phyloP scores from a whole-genome alignment of 2,888 invertebrate genomes.

The Clostera curtula region DNA sequence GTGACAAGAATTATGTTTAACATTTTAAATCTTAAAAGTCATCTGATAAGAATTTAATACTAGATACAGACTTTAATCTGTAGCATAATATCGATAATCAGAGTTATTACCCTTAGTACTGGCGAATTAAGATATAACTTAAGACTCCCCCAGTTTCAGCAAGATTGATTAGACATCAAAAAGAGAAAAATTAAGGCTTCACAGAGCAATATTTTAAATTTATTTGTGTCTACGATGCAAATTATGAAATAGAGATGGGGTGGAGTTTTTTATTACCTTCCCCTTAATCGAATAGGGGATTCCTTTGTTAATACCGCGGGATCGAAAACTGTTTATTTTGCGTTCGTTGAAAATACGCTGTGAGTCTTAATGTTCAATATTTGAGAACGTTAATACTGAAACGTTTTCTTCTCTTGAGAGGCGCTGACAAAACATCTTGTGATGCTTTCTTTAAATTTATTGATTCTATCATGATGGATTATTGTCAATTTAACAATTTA shows the following conservation, averaged over 20 bases:
- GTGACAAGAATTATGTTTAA: too few relatives aligned
- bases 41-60: too few relatives aligned
- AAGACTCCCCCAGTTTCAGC: constrained; percentile 21
- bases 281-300: constrained; percentile 63
- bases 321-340: constrained; percentile 52
- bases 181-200: constrained; percentile 61
- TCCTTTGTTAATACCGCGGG: constrained; percentile 48
- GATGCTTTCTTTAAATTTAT: too few relatives aligned
- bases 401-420: constrained; percentile 23
- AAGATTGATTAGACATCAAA: constrained; percentile 55
- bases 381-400: constrained; percentile 22
- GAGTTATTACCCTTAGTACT: constrained; percentile 13
- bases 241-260: constrained; percentile 69
- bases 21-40: too few relatives aligned
- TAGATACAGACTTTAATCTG: too few relatives aligned
- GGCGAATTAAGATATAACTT: constrained; percentile 10
- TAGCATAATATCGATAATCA: too few relatives aligned
- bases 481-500: too few relatives aligned
- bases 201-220: constrained; percentile 65
- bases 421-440: too few relatives aligned
- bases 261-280: constrained; percentile 48
- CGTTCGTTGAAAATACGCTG: constrained; percentile 33
- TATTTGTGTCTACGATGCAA: constrained; percentile 71
- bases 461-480: too few relatives aligned
- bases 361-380: constrained; percentile 17